Evolutionary conservation across 2,113 vertebrate genomes (phyloP).

Genomic region (Recurvirostra avosetta): DNA sequence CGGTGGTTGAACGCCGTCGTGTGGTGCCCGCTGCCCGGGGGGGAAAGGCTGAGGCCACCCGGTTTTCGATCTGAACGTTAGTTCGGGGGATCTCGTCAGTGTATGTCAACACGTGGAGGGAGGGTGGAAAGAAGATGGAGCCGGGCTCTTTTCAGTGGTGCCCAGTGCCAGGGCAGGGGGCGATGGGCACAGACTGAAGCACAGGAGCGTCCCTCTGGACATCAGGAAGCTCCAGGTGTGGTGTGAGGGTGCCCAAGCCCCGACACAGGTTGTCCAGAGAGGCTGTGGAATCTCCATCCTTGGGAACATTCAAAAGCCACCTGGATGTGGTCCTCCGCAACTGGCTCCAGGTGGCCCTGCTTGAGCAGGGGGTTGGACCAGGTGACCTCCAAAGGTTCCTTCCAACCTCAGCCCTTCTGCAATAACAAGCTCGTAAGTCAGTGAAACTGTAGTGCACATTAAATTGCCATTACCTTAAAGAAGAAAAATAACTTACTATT

Average conservation of each 20-base stretch:
- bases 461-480: fast-evolving
- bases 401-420: neutral
- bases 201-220: too few species aligned
- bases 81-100: fast-evolving
- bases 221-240: fast-evolving
- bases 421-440: fast-evolving
- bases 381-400: neutral
- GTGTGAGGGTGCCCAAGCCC: fast-evolving
- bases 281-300: neutral
- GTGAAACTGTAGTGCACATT: fast-evolving
- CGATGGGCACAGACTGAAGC: fast-evolving
- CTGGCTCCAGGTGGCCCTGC: neutral
- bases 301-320: fast-evolving
- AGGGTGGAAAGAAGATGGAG: neutral
- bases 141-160: fast-evolving
- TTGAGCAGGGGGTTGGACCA: neutral
- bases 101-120: fast-evolving
- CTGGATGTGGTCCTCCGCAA: fast-evolving
- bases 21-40: neutral
- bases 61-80: too few species aligned
- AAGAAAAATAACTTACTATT: neutral
- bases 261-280: neutral
- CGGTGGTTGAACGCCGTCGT: fast-evolving
- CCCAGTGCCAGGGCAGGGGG: neutral
- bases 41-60: neutral